Conservation (phyloP, 1,140 invertebrate species). For the Frieseomelitta varia region DNA sequence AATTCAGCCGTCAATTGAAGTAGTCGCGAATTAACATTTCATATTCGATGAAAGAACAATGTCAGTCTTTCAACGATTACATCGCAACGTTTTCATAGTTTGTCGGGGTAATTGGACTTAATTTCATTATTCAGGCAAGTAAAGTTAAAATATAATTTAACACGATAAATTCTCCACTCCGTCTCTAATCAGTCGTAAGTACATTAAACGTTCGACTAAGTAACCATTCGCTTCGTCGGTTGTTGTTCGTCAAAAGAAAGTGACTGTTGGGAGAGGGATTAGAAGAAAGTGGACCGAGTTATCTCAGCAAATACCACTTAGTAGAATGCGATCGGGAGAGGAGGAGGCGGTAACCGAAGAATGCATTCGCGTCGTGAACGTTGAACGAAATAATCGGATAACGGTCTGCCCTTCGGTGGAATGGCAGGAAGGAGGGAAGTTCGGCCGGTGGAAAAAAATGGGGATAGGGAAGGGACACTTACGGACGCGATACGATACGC, state of each 20-base stretch:
- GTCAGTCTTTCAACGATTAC: too few species aligned
- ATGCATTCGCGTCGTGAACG: conserved; percentile 53
- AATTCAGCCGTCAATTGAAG: background rate
- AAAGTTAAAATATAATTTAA: too few species aligned
- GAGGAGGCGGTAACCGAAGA: conserved; percentile 57
- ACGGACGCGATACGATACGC: conserved; percentile 63
- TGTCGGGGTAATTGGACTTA: too few species aligned
- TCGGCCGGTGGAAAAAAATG: conserved; percentile 50
- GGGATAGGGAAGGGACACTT: conserved; percentile 42
- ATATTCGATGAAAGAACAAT: too few species aligned
- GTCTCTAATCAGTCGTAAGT: background rate
- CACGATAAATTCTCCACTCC: too few species aligned
- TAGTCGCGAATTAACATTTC: too few species aligned
- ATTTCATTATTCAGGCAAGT: too few species aligned
- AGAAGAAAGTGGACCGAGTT: conserved; percentile 61
- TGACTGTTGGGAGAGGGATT: conserved; percentile 49
- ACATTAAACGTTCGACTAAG: background rate
- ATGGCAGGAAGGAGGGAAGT: conserved; percentile 18
- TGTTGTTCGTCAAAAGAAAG: background rate
- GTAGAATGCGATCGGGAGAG: conserved; percentile 56
- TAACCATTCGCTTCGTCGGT: conserved; percentile 12
- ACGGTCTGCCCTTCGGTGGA: conserved; percentile 44
- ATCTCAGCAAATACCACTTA: conserved; percentile 66
- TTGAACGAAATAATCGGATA: conserved; percentile 69
- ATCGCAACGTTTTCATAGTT: too few species aligned